phyloP scores from a whole-genome alignment of 1,140 invertebrate species.

The Medauroidea extradentata region DNA sequence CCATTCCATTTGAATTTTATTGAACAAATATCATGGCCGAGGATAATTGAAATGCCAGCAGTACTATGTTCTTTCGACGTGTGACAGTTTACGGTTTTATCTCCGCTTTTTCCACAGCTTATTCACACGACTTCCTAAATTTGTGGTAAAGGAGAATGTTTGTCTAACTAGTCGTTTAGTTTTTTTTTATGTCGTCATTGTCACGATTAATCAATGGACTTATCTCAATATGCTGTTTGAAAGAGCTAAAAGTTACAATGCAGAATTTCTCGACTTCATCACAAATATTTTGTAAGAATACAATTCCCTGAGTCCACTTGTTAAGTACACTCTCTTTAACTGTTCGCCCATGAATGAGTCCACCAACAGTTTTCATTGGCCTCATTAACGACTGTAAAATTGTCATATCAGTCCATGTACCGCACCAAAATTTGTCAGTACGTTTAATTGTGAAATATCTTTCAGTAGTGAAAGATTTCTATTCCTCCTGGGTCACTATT shows the following conservation, averaged over 20 bases:
- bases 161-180: no score
- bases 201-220: no score
- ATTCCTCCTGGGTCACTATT: slow-evolving; percentile 33
- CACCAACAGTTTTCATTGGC: slow-evolving; percentile 34
- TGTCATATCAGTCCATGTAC: slow-evolving; percentile 40
- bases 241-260: no score
- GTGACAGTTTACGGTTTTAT: slow-evolving; percentile 14
- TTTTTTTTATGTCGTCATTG: no score
- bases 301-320: slow-evolving; percentile 28
- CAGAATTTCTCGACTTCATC: no score
- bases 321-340: slow-evolving; percentile 16
- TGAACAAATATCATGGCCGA: neutral
- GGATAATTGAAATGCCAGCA: slow-evolving; percentile 1
- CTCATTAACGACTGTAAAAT: slow-evolving; percentile 40
- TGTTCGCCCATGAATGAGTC: slow-evolving; percentile 26
- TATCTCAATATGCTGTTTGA: no score
- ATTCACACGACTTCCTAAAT: no score
- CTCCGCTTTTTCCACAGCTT: slow-evolving; percentile 4
- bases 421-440: slow-evolving; percentile 42
- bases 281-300: no score
- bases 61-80: slow-evolving; percentile 7
- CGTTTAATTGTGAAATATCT: slow-evolving; percentile 38
- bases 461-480: slow-evolving; percentile 35
- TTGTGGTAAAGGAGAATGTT: no score
- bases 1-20: neutral